A percentile compares a stretch with the other conserved stretches of the same genome.
These are phyloP conservation scores for Perizoma affinitatum DNA, from an alignment of 2,888 invertebrate species.

Conservation along the genomic window DNA sequence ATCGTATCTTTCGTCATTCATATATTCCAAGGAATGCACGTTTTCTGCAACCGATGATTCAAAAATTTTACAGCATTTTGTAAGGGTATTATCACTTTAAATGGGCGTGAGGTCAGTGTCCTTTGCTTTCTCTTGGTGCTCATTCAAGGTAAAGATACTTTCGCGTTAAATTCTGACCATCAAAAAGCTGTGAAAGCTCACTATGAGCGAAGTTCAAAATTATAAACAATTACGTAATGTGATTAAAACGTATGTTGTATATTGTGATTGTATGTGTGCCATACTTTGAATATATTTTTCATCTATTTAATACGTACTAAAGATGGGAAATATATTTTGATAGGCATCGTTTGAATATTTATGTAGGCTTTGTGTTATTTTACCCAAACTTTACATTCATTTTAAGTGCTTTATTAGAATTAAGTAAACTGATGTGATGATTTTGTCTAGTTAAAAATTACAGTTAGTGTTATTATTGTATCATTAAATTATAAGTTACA, in stretches of 20 bases:
- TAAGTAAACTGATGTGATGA: conserved; percentile 24
- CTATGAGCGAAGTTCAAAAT: conserved; percentile 1
- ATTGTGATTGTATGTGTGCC: neutral
- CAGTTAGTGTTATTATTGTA: neutral
- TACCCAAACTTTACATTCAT: neutral
- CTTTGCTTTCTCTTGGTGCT: conserved; percentile 23
- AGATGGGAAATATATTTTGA: neutral
- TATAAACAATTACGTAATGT: neutral
- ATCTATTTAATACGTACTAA: neutral
- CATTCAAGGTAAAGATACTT: conserved; percentile 22
- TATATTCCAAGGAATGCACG: conserved; percentile 3
- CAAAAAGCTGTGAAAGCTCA: conserved; percentile 3
- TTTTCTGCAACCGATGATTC: conserved; percentile 4
- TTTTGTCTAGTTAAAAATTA: conserved; percentile 3
- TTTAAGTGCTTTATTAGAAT: conserved; percentile 13
- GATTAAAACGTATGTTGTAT: neutral
- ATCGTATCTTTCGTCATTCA: conserved; percentile 13
- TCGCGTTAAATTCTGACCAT: conserved; percentile 19
- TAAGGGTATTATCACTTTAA: conserved; percentile 13
- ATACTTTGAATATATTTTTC: conserved; percentile 2
- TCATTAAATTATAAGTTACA: neutral
- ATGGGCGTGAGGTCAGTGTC: conserved; percentile 12
- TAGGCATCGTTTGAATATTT: neutral
- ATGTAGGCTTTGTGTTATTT: conserved; percentile 1
- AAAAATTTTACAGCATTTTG: conserved; percentile 20